Conservation (phyloP, 2,797 vertebrate species). For the Myioborus melanocephalus region DNA sequence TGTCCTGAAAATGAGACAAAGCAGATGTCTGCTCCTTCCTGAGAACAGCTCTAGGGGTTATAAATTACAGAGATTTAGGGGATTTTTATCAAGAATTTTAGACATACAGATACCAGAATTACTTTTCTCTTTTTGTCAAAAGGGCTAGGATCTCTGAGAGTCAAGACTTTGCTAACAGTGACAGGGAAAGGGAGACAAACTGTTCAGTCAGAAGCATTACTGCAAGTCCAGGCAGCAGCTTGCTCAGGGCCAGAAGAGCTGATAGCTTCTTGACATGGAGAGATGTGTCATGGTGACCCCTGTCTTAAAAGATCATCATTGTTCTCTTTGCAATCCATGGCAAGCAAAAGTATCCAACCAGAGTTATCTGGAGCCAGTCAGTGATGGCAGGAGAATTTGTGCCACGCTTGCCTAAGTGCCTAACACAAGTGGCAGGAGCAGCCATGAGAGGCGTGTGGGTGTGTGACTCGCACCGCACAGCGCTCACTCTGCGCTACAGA, state of each 20-base stretch:
- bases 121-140: background rate
- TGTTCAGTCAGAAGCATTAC: background rate
- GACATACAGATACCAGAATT: background rate
- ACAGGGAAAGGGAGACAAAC: background rate
- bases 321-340: background rate
- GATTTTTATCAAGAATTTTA: background rate
- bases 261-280: background rate
- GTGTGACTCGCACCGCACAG: background rate
- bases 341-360: background rate
- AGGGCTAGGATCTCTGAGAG: background rate
- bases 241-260: background rate
- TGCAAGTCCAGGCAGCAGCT: background rate
- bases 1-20: background rate
- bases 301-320: background rate
- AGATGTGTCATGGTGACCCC: background rate
- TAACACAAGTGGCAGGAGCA: background rate
- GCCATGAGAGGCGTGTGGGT: background rate
- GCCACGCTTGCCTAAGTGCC: background rate
- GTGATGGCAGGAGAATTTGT: background rate
- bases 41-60: background rate
- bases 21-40: background rate
- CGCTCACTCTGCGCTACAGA: accelerated
- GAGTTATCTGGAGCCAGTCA: background rate
- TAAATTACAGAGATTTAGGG: background rate
- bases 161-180: background rate